A percentile compares a stretch with the other conserved stretches of the same genome.
Evolutionary conservation across 2,113 vertebrate species (phyloP).

Genomic region (Garra rufa): DNA sequence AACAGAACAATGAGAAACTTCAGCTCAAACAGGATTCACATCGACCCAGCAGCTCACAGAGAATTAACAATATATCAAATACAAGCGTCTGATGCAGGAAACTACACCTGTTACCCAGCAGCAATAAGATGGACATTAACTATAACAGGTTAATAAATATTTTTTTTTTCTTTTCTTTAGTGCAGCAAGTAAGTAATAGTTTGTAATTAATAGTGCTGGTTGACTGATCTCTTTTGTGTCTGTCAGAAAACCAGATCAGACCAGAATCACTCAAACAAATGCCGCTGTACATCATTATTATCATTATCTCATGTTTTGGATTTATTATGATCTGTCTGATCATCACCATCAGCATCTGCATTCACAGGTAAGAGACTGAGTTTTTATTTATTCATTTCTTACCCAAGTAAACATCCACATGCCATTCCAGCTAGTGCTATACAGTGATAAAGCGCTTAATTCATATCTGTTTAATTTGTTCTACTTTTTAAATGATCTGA

Average conservation of each 20-base stretch:
- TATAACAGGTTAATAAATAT: neutral
- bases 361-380: neutral
- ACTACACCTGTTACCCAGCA: conserved; percentile 1
- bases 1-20: neutral
- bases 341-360: neutral
- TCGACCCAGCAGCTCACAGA: neutral
- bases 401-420: no score
- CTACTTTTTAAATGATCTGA: no score
- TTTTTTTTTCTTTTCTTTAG: no score
- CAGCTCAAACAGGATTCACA: conserved; percentile 21
- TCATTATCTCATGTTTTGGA: neutral
- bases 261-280: neutral
- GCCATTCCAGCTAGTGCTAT: no score
- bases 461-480: no score
- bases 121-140: neutral
- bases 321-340: neutral
- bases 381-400: no score
- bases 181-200: no score
- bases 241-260: neutral
- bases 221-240: neutral
- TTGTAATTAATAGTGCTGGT: neutral
- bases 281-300: neutral
- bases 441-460: no score
- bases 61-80: conserved; percentile 6
- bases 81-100: conserved; percentile 28